Conservation (phyloP, 2,888 invertebrate genomes). For the Drosophila barbarae region DNA sequence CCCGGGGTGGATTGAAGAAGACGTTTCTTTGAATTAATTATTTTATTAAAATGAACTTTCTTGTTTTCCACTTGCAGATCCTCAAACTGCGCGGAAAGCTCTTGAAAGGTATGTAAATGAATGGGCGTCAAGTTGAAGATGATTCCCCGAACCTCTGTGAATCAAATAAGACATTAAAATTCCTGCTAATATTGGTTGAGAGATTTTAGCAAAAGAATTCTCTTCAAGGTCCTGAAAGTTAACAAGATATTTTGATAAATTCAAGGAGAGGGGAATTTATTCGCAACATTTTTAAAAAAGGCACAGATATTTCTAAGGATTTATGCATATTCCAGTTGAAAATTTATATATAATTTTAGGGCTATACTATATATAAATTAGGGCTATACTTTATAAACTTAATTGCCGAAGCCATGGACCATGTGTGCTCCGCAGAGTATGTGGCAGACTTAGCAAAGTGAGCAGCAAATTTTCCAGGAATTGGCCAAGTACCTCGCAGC, state of each 20-base stretch:
- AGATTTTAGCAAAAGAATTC: neutral
- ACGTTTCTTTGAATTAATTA: slow-evolving; percentile 24
- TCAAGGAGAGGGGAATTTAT: neutral
- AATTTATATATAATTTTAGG: too few relatives aligned
- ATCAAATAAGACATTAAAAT: neutral
- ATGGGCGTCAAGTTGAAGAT: neutral
- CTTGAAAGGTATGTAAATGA: slow-evolving; percentile 42
- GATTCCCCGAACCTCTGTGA: neutral
- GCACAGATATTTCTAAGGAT: neutral
- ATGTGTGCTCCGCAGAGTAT: slow-evolving; percentile 9
- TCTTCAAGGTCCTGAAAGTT: neutral
- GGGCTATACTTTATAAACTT: neutral
- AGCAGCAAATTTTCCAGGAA: slow-evolving; percentile 23
- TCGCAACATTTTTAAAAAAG: too few relatives aligned
- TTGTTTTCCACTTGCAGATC: slow-evolving; percentile 42
- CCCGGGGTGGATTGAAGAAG: neutral
- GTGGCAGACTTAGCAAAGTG: slow-evolving; percentile 17
- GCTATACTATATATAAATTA: too few relatives aligned
- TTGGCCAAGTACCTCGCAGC: slow-evolving; percentile 17
- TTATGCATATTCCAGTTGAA: neutral
- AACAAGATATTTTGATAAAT: neutral
- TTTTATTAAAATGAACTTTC: slow-evolving; percentile 27
- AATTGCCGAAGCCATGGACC: slow-evolving; percentile 8
- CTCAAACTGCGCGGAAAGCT: neutral
- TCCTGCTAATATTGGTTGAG: neutral